phyloP scores from a whole-genome alignment of 2,113 vertebrate genomes.

The Rhagologus leucostigma region DNA sequence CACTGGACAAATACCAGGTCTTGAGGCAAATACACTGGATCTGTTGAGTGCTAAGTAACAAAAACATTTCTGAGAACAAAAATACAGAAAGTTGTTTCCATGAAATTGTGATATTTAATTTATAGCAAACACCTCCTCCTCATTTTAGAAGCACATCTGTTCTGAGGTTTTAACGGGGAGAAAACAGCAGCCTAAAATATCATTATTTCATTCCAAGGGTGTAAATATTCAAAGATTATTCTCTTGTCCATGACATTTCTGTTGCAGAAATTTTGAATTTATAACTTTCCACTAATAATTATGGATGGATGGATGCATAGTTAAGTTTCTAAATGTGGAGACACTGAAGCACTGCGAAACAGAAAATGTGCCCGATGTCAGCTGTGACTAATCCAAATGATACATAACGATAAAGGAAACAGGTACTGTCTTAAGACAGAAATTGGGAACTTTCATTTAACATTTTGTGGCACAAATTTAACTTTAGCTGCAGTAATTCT shows the following conservation, averaged over 20 bases:
- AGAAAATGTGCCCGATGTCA: neutral
- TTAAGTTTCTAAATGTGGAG: neutral
- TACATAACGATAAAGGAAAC: neutral
- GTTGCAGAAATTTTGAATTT: neutral
- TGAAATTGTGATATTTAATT: neutral
- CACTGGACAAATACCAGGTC: constrained; percentile 82
- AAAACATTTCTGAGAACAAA: neutral
- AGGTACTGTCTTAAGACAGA: neutral
- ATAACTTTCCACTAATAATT: neutral
- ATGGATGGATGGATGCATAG: neutral
- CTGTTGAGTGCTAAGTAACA: constrained; percentile 72
- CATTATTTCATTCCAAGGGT: neutral
- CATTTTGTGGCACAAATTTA: neutral
- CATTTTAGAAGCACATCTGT: neutral
- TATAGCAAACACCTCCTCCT: constrained; percentile 7
- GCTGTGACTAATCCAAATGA: neutral
- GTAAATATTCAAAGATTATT: neutral
- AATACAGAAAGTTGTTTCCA: neutral
- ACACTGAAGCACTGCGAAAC: neutral
- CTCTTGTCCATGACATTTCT: neutral
- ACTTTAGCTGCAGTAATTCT: neutral
- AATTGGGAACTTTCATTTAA: neutral
- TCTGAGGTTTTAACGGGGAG: neutral
- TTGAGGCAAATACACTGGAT: constrained; percentile 74
- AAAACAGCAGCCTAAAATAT: neutral